These are phyloP conservation scores for Pristionchus exspectatus DNA, from an alignment of 2,888 invertebrate genomes.

Conservation along the genomic window DNA sequence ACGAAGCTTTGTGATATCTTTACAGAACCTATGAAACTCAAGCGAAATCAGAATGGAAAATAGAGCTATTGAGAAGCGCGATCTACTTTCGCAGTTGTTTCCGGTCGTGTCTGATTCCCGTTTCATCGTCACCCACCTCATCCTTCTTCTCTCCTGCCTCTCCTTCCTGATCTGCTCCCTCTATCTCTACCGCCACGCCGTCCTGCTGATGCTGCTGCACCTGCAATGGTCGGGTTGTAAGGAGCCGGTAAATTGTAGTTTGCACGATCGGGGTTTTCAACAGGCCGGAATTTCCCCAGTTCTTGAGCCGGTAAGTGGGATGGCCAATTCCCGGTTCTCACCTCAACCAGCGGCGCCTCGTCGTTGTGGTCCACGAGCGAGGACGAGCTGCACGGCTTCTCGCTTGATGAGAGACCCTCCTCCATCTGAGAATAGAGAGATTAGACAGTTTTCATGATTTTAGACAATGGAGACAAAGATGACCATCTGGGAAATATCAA, in stretches of 20 bases:
- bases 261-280: no score
- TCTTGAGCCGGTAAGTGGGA: no score
- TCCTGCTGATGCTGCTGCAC: background rate
- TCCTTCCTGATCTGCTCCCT: background rate
- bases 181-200: background rate
- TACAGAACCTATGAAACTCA: background rate
- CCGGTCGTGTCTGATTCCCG: no score
- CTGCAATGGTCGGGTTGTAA: no score
- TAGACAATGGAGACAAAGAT: no score
- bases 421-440: background rate
- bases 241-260: no score
- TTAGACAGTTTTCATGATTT: no score
- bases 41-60: no score
- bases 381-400: background rate
- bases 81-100: no score
- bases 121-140: background rate
- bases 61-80: no score
- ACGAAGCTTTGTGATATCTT: background rate
- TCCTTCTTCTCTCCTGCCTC: background rate
- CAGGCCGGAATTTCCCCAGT: no score
- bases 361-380: background rate
- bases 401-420: background rate
- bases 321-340: background rate
- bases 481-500: no score
- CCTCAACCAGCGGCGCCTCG: conserved; percentile 11